Percentiles rank a stretch among this genome's conserved stretches.
Evolutionary conservation across 2,797 vertebrate genomes (phyloP).

Genomic region (Typhlichthys eigenmanni): DNA sequence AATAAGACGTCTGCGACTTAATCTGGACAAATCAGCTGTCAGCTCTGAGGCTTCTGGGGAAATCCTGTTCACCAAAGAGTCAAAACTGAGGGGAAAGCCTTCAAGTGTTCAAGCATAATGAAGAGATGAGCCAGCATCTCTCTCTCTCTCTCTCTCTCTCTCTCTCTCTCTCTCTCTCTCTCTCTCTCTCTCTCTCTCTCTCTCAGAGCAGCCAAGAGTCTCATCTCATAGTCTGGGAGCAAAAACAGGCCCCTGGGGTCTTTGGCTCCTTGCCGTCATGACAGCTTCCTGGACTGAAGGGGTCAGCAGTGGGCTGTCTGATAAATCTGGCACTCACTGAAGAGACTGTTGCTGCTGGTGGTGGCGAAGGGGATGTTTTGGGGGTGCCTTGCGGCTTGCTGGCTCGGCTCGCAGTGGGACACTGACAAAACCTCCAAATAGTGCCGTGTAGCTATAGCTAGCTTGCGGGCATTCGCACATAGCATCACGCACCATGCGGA

Average conservation of each 20-base stretch:
- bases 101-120: slow-evolving; percentile 57
- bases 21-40: no score
- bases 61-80: slow-evolving; percentile 36
- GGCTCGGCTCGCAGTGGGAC: slow-evolving; percentile 59
- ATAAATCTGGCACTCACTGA: neutral
- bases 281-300: slow-evolving; percentile 73
- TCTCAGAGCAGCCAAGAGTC: slow-evolving; percentile 36
- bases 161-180: slow-evolving; percentile 26
- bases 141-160: neutral
- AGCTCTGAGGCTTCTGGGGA: slow-evolving; percentile 19
- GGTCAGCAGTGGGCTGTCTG: slow-evolving; percentile 74
- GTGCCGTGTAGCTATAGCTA: slow-evolving; percentile 37
- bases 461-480: slow-evolving; percentile 49
- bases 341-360: slow-evolving; percentile 64
- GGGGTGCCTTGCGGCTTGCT: slow-evolving; percentile 62
- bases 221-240: slow-evolving; percentile 35
- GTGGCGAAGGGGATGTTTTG: slow-evolving; percentile 65
- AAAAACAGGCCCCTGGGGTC: slow-evolving; percentile 47
- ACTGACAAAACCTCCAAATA: slow-evolving; percentile 58
- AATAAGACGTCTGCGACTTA: slow-evolving; percentile 34
- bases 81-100: slow-evolving; percentile 34
- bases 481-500: slow-evolving; percentile 40
- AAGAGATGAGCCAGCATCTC: slow-evolving; percentile 30
- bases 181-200: neutral
- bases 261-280: slow-evolving; percentile 58